Conservation (phyloP, 2,888 invertebrate species). For the Odontothrips loti region DNA sequence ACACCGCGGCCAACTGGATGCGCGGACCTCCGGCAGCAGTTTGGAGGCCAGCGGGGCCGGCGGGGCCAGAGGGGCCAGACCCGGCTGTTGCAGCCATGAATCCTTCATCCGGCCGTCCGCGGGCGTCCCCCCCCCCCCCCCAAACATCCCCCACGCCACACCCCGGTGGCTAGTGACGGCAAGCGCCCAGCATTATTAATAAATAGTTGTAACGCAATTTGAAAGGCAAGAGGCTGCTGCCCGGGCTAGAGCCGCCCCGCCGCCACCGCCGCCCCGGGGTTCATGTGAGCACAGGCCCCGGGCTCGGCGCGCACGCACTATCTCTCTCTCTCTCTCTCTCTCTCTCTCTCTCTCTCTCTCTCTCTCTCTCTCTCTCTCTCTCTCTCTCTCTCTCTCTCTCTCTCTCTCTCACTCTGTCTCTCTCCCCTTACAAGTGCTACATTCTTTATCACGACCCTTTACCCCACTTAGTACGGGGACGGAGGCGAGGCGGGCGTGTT, state of each 20-base stretch:
- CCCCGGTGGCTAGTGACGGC: neutral
- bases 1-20: no score
- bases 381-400: no score
- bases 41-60: no score
- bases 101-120: neutral
- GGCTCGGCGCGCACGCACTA: no score
- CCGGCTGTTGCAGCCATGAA: no score
- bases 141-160: neutral
- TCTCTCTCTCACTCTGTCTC: no score
- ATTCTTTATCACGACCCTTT: slow-evolving; percentile 21
- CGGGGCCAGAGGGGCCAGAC: no score
- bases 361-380: no score
- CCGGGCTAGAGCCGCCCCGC: neutral
- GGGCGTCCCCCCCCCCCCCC: neutral
- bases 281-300: neutral
- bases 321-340: no score
- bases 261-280: neutral
- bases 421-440: slow-evolving; percentile 4
- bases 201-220: slow-evolving; percentile 11
- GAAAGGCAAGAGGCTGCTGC: neutral
- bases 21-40: no score
- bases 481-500: slow-evolving; percentile 1
- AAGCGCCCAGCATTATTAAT: neutral
- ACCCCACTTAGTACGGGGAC: neutral
- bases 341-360: no score